Base-by-base conservation (phyloP, 2,113 vertebrate genomes). In the Neomonachus schauinslandi region DNA sequence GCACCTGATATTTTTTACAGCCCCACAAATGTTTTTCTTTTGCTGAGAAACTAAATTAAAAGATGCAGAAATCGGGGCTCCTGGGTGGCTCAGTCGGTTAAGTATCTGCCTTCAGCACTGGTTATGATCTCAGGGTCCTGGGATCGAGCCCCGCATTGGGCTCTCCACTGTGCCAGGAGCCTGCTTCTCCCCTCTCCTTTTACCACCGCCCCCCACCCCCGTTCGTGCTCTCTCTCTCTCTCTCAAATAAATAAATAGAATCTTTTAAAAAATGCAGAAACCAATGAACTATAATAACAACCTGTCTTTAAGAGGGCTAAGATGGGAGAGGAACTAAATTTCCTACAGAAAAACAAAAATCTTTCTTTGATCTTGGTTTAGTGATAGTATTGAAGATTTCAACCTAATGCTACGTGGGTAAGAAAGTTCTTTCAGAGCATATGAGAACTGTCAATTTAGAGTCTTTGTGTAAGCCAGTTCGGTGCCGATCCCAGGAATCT, bases 311-410 rank as follows among this genome's bases (percentile, higher is more conserved):
- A 26, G 33, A 80, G 71, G 53, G 55, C 36, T 85, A 46, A 86
- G 13, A 72, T 22, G 24, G 67, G n/a, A 88, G 24, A 69, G 6
- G 33, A 84, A 55, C 46, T 65, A 26, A 95, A 83, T 39, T 82
- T 14, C 87, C 31, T 53, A 2, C 14, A 87, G 92, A 83, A 93
- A 96, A 91, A 65, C 26, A 39, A 90, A 92, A 91, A 8, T 53
- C 1, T 86, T 80, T 33, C 83, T 95, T 88, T 74, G 94, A 76
- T 89, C 83, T 96, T 91, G 49, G 49, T n/a, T 81, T 89, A 74
- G 51, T 31, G 42, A 57, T 26, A 33, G 2, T 28, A 69, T 33
- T 82, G 71, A 96, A 33, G 42, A 85, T 63, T 94, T 96, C 77
- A 89, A 55, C 28, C 10, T 93, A 74, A 42, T 14, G 18, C 74